Evolutionary conservation across 2,797 vertebrate genomes (phyloP), one percentile per base, ranked within the genome.

Genomic region (Echiichthys vipera): DNA sequence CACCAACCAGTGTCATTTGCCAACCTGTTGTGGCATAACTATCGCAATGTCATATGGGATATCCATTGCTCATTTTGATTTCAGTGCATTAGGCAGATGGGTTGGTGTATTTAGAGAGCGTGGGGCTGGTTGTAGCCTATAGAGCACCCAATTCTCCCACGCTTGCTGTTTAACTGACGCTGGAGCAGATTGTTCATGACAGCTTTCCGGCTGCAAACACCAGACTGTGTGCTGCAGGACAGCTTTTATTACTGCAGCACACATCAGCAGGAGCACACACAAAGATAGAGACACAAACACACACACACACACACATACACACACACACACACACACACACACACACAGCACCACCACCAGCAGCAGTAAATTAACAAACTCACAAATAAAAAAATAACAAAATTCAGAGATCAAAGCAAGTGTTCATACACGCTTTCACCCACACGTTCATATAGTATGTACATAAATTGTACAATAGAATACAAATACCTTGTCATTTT

Each of bases 121-220:
- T 65, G 69, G 62, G 73, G 88, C 63, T 85, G 82, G 71, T 76
- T 89, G 83, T 87, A 86, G 86, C 85, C 87, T 87, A 88, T 71
- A 80, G 86, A 89, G 85, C 83, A 73, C 77, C 77, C 74, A 49
- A 65, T 80, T 81, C 84, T 88, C 91, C 91, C 89, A 92, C 90
- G 89, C 91, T 90, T 58, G 79, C 80, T 83, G 84, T 87, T 85
- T 86, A 92, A 93, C 84, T 91, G 92, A 92, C 90, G 84, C 81
- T 65, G 81, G 73, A 91, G 91, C 90, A 93, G 91, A 93, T 93
- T 93, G 90, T 89, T 92, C 92, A 90, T 93, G 92, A 92, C 92
- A 93, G 88, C 86, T 90, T 84, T 78, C 84, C 84, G 77, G 84
- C 88, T 89, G 83, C 86, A 92, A 85, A 89, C 87, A 89, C 62